Conservation (phyloP, 2,113 vertebrate species). For the Actinemys pallida region DNA sequence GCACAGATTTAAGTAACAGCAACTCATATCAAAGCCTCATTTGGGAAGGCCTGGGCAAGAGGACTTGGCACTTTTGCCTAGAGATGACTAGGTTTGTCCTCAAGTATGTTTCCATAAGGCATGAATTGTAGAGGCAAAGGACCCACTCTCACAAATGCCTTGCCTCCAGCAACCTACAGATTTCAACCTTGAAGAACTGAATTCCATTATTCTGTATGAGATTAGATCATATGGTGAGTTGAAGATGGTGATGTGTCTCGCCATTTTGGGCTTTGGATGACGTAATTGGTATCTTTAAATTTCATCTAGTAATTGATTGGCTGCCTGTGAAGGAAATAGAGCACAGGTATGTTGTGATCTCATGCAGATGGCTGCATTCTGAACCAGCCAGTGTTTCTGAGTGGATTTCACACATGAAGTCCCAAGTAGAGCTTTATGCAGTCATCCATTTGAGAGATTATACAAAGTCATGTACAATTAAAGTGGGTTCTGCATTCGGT, state of each 20-base stretch:
- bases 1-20: too few species aligned
- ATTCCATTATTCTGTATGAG: neutral
- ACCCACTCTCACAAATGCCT: conserved; percentile 32
- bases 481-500: neutral
- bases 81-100: neutral
- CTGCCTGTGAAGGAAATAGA: neutral
- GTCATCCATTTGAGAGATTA: neutral
- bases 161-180: conserved; percentile 25
- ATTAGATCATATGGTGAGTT: neutral
- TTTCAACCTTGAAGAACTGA: neutral
- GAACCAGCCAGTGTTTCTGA: neutral
- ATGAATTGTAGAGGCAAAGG: neutral
- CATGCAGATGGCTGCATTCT: neutral
- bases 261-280: neutral
- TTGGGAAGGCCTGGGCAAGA: neutral
- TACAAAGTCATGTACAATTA: neutral
- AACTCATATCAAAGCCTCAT: neutral
- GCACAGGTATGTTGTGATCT: neutral
- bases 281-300: neutral
- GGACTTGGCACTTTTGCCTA: neutral
- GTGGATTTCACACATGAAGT: neutral
- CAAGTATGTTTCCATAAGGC: neutral
- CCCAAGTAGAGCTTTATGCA: neutral
- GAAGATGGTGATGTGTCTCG: neutral
- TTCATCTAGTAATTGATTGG: conserved; percentile 38